Base-by-base conservation (phyloP, 2,797 vertebrate species). In the Columba guinea region DNA sequence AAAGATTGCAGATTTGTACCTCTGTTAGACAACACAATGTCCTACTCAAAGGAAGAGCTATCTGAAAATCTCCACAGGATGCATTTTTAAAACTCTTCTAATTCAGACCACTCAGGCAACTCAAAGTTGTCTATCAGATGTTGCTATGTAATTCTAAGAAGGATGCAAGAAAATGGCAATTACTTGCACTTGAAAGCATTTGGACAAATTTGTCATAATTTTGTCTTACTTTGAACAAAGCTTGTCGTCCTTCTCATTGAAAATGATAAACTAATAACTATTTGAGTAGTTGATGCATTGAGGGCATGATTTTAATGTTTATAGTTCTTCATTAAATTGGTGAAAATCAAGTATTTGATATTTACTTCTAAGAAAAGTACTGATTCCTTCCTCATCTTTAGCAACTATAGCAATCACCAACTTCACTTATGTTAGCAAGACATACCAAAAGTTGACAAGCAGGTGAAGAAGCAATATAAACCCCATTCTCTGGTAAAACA, bases 391-490 rank as follows among this genome's bases (percentile, higher is more conserved):
- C 51, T 39, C 62, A 64, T 35, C 19, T 44, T 78, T 30, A 58
- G 11, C 19, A 92, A 89, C 10, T 70, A 91, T 68, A 78, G 55
- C 37, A 92, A 65, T 14, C 20, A 75, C 2, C 7, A 67, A 62
- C 44, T 80, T 92, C 69, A 84, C 23, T 76, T 80, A 35, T 51
- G 34, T 49, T 83, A 76, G 37, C 81, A 87, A 92, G 78, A 53
- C 70, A 88, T 24, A 89, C 2, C 69, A 96, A 84, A 77, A 85
- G 9, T 49, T 70, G 69, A 90, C 26, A 85, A 94, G 41, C 62
- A 90, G 35, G 32, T 5, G 37, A 78, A 94, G 81, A 92, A 97
- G 83, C 52, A 95, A 95, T 82, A 79, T 70, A 70, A 95, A 95
- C 16, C 44, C 39, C 28, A 92, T 94, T 96, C 58, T 86, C 37